A percentile compares a stretch with the other conserved stretches of the same genome.
phyloP scores from a whole-genome alignment of 2,888 invertebrate genomes.

The Allolobophora icterica region DNA sequence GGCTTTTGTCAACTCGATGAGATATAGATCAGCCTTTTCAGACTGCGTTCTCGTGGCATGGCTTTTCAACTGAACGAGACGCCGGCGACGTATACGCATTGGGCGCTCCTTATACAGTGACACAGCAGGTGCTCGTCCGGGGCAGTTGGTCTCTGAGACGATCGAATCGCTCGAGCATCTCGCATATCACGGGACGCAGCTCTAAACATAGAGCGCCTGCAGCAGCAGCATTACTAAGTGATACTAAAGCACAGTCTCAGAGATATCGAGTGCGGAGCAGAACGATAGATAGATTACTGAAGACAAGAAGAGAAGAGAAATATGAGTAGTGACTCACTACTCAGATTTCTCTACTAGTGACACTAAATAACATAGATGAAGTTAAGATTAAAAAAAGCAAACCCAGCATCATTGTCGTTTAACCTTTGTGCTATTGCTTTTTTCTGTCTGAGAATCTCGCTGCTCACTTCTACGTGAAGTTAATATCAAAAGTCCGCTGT shows the following conservation, averaged over 20 bases:
- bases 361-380: background rate
- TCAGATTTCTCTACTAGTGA: too few relatives aligned
- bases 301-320: background rate
- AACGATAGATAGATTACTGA: too few relatives aligned
- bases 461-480: too few relatives aligned
- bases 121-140: background rate
- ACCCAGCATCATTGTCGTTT: too few relatives aligned
- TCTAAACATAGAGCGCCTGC: background rate
- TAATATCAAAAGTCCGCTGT: too few relatives aligned
- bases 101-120: background rate
- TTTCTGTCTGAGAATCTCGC: too few relatives aligned
- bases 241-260: too few relatives aligned
- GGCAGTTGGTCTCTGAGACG: background rate
- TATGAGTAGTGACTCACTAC: background rate
- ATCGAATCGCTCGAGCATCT: background rate
- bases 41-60: background rate
- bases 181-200: background rate
- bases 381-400: background rate
- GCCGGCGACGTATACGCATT: background rate
- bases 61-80: background rate
- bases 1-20: background rate
- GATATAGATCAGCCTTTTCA: slow-evolving; percentile 4
- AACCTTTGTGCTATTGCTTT: too few relatives aligned
- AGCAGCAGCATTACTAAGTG: too few relatives aligned
- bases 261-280: too few relatives aligned